phyloP scores from a whole-genome alignment of 2,113 vertebrate genomes.

The Setophaga kirtlandii region DNA sequence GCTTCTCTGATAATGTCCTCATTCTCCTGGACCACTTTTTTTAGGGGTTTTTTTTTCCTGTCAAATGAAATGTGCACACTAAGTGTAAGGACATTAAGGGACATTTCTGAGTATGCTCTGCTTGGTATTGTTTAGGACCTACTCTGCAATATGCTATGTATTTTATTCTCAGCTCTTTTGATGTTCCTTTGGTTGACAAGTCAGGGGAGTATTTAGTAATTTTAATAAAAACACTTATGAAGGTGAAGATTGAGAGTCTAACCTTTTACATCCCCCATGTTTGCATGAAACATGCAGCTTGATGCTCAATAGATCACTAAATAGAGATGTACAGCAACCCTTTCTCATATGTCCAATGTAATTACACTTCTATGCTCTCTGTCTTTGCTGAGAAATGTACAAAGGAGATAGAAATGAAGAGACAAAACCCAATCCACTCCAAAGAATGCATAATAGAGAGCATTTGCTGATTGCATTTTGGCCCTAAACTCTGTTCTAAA shows the following conservation, averaged over 20 bases:
- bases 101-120: not conserved
- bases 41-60: not conserved
- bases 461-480: not conserved
- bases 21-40: not conserved
- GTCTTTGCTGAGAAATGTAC: not conserved
- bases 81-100: constrained; percentile 17
- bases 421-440: not conserved
- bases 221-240: not conserved
- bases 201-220: not conserved
- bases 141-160: not conserved
- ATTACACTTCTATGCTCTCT: not conserved
- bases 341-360: not conserved
- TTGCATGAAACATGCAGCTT: not conserved
- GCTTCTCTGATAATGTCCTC: not conserved
- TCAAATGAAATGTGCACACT: constrained; percentile 15
- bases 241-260: not conserved
- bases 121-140: not conserved
- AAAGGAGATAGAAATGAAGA: not conserved
- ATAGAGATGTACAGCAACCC: not conserved
- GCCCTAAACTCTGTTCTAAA: not conserved
- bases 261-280: not conserved
- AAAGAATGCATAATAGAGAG: not conserved
- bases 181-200: not conserved
- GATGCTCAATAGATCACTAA: not conserved
- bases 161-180: not conserved